Evolutionary conservation across 2,888 invertebrate species (phyloP).

Genomic region (Melangyna quadrimaculata): DNA sequence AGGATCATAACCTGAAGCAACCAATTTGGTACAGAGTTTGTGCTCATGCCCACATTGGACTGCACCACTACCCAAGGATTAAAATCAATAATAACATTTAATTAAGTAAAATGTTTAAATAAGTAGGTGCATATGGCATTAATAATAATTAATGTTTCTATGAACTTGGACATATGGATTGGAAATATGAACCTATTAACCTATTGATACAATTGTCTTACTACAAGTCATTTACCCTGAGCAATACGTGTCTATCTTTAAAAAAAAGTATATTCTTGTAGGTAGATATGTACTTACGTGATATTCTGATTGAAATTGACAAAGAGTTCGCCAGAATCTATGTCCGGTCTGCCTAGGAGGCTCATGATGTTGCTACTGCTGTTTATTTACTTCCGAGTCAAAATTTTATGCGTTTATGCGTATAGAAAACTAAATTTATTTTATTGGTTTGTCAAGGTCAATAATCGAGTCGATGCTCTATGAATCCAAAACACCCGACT

Average conservation of each 20-base stretch:
- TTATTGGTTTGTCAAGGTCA: slow-evolving; percentile 48
- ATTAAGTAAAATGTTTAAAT: too few relatives aligned
- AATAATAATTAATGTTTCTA: too few relatives aligned
- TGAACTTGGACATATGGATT: not conserved
- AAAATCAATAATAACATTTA: too few relatives aligned
- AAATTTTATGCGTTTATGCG: slow-evolving; percentile 29
- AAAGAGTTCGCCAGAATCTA: slow-evolving; percentile 91
- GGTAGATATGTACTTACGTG: slow-evolving; percentile 92
- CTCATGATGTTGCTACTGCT: slow-evolving; percentile 74
- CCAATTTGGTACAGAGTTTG: too few relatives aligned
- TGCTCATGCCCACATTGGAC: too few relatives aligned
- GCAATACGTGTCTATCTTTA: not conserved
- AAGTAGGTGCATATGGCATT: too few relatives aligned
- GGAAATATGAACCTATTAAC: too few relatives aligned
- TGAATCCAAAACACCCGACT: slow-evolving; percentile 6
- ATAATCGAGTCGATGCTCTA: slow-evolving; percentile 30
- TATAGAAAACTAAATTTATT: slow-evolving; percentile 19
- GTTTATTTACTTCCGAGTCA: slow-evolving; percentile 7
- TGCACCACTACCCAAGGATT: too few relatives aligned
- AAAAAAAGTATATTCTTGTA: not conserved
- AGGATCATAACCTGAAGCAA: too few relatives aligned
- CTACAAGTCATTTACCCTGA: not conserved
- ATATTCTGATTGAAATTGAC: slow-evolving; percentile 99
- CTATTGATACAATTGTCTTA: not conserved
- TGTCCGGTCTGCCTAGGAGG: slow-evolving; percentile 79